Base-by-base conservation (phyloP, 1,140 invertebrate species). In the Macrosteles quadrilineatus region DNA sequence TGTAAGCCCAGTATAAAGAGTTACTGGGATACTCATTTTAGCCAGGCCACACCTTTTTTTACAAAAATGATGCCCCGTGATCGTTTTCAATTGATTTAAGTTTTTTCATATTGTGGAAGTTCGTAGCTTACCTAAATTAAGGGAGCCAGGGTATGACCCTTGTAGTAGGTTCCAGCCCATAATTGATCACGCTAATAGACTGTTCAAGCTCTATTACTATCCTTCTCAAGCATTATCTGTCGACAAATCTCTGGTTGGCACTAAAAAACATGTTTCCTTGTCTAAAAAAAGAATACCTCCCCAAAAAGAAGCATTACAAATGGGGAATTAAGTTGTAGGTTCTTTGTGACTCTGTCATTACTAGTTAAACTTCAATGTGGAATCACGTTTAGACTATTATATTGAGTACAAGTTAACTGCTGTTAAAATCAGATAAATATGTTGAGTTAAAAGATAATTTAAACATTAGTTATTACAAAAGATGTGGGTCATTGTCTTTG, bases 281-380 rank as follows among this genome's bases (percentile, higher is more conserved):
- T 73, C 53, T n/a, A n/a, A n/a, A n/a, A n/a, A n/a, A n/a, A 19
- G 74, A 77, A 57, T 78, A 76, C 73, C 40, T 78, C 17, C 74
- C 73, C 36, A 73, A 75, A 68, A 78, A 77, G 76, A 71, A 69
- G 19, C 70, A 73, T 63, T 70, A 72, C 45, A 63, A 59, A 43
- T 74, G 73, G 73, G 73, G 73, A 17, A 72, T 74, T 36, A 74
- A 74, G 59, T 66, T 74, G 47, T 72, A 71, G 68, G 69, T 74
- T 45, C 45, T 74, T 23, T 73, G 67, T 31, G 68, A 74, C 40
- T 67, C 71, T 32, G 53, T 74, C 32, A 31, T 57, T 11, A 55
- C 72, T 45, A 70, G 71, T 73, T 73, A 63, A n/a, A n/a, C n/a
- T n/a, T n/a, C n/a, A n/a, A n/a, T n/a, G n/a, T n/a, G n/a, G n/a